Base-by-base conservation (phyloP, 2,888 invertebrate species). In the Eupeodes luniger region DNA sequence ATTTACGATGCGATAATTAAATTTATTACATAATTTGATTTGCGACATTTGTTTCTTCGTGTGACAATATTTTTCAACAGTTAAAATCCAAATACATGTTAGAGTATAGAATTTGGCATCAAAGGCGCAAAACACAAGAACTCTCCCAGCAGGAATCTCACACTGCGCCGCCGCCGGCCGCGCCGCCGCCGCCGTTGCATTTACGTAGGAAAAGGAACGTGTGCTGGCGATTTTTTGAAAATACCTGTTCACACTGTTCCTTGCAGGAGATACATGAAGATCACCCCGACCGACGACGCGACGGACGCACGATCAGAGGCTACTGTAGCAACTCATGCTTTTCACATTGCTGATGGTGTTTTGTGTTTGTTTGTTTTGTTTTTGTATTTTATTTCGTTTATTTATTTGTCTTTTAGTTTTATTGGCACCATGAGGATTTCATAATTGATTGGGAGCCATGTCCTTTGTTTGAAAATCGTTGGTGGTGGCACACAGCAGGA, bases 1-100 rank as follows among this genome's bases (percentile, higher is more conserved):
- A 90, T 89, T 82, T 89, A 89, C 89, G 90, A 87, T 89, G 89
- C 87, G 90, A 82, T 89, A 90, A 87, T 89, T 87, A 89, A 90
- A 90, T 90, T 90, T 90, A 90, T 90, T 87, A 59, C 59, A 70
- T 72, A 90, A 89, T 87, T 85, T 84, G 83, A 87, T 87, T 83
- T 77, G 80, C 87, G 57, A 74, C 83, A 87, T 87, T 83, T 87
- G 83, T 83, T 83, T 77, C 70, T 70, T 53, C 11, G 34, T 66
- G 85, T 66, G 87, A 87, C 87, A 83, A 77, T 67, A 67, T 40
- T 66, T 34, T 40, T 40, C 5, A 40, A 5, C 76, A 59, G 51
- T 61, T 55, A 44, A 72, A 64, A 55, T 55, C 11, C 36, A 34
- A 70, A 80, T 40, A 78, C 47, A 53, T 49, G 57, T 77, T 72